These are phyloP conservation scores for Elegia similella DNA, from an alignment of 2,888 invertebrate genomes.

Conservation along the genomic window DNA sequence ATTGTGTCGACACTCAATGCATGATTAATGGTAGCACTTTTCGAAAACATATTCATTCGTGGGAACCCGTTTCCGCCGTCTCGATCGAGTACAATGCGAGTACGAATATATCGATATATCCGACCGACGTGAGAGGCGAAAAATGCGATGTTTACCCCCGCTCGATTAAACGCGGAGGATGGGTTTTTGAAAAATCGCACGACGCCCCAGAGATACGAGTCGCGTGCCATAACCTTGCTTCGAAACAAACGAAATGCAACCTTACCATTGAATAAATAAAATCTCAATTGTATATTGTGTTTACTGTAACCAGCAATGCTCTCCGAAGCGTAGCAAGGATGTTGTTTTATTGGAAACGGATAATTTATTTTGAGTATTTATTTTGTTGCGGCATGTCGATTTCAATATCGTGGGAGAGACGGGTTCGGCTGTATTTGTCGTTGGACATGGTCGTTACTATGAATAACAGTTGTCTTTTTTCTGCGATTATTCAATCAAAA, in stretches of 20 bases:
- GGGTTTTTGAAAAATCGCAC: conserved; percentile 67
- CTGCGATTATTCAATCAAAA: background rate
- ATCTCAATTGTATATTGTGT: conserved; percentile 30
- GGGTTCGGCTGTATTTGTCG: conserved; percentile 32
- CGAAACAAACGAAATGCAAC: conserved; percentile 30
- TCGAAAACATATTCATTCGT: conserved; percentile 70
- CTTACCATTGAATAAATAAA: conserved; percentile 32
- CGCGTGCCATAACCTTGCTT: conserved; percentile 47
- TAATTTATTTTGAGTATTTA: conserved; percentile 78
- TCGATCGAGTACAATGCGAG: conserved; percentile 55
- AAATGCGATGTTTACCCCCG: conserved; percentile 76
- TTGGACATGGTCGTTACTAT: conserved; percentile 42
- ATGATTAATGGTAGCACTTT: conserved; percentile 70
- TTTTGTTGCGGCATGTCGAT: conserved; percentile 61
- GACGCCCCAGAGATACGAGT: conserved; percentile 46
- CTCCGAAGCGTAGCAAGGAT: conserved; percentile 55
- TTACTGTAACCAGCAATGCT: conserved; percentile 38
- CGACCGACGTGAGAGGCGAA: conserved; percentile 56
- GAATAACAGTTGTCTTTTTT: background rate
- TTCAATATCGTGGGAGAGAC: conserved; percentile 67
- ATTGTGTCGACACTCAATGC: conserved; percentile 69
- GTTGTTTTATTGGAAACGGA: conserved; percentile 77
- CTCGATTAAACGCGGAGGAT: conserved; percentile 74
- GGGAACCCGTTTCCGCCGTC: conserved; percentile 54
- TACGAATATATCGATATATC: conserved; percentile 59